A percentile compares a stretch with the other conserved stretches of the same genome.
Conservation (phyloP, 2,888 invertebrate genomes). For the Seira musarum region DNA sequence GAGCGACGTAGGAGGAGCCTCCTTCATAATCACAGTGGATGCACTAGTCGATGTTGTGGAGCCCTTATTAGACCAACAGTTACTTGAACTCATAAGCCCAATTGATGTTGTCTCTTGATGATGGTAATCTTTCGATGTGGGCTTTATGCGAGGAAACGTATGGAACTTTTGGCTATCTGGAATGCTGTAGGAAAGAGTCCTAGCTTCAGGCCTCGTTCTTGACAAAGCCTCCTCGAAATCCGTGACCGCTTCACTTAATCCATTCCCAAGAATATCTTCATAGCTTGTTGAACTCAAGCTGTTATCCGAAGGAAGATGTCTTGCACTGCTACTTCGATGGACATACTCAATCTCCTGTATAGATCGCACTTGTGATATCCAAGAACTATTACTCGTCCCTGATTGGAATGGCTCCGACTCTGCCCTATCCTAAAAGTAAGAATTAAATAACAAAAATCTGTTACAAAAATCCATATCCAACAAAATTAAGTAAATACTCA, state of each 20-base stretch:
- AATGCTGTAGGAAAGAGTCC: slow-evolving; percentile 62
- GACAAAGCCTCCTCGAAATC: slow-evolving; percentile 82
- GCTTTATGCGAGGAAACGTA: slow-evolving; percentile 67
- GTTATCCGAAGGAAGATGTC: slow-evolving; percentile 15
- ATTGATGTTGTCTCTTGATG: slow-evolving; percentile 33
- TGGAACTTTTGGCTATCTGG: slow-evolving; percentile 68
- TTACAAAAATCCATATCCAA: slow-evolving; percentile 26
- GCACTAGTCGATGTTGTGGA: slow-evolving; percentile 58
- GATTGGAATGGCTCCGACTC: slow-evolving; percentile 50
- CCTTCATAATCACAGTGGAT: slow-evolving; percentile 64
- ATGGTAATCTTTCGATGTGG: slow-evolving; percentile 43
- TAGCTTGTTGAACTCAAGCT: slow-evolving; percentile 6
- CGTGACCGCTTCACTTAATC: slow-evolving; percentile 76
- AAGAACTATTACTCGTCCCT: slow-evolving; percentile 36
- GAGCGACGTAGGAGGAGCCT: slow-evolving; percentile 35
- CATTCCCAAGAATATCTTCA: slow-evolving; percentile 58
- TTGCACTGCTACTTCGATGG: slow-evolving; percentile 16
- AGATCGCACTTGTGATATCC: slow-evolving; percentile 58
- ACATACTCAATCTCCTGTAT: slow-evolving; percentile 43
- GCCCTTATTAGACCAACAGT: slow-evolving; percentile 52
- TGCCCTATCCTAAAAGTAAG: slow-evolving; percentile 34
- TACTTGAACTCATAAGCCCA: slow-evolving; percentile 41
- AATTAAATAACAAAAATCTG: slow-evolving; percentile 29
- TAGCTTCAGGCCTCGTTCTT: slow-evolving; percentile 72
- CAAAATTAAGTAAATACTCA: no score